These are phyloP conservation scores for Hydropotes inermis DNA, from an alignment of 2,113 vertebrate genomes.

Conservation along the genomic window DNA sequence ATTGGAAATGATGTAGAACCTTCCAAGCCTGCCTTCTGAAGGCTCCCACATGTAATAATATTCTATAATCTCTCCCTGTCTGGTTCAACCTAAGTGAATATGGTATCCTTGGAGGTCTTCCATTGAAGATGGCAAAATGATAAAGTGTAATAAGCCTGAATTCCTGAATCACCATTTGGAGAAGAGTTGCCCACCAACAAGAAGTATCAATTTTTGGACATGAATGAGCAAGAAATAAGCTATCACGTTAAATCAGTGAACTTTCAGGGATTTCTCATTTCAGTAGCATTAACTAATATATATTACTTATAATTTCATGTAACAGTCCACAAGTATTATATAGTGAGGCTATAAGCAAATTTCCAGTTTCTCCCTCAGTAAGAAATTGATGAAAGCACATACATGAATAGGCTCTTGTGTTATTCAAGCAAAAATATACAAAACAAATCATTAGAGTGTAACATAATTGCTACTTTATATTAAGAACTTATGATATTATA, in stretches of 20 bases:
- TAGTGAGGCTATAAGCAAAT: neutral
- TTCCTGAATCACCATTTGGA: neutral
- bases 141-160: neutral
- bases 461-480: neutral
- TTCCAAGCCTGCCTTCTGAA: neutral
- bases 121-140: neutral
- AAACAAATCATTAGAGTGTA: neutral
- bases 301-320: neutral
- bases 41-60: neutral
- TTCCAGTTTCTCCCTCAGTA: neutral
- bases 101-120: neutral
- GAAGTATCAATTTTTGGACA: neutral
- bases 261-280: neutral
- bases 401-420: neutral
- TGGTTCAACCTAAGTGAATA: neutral
- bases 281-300: neutral
- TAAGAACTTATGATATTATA: neutral
- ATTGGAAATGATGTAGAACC: neutral
- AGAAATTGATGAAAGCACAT: neutral
- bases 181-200: neutral
- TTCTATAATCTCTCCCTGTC: neutral
- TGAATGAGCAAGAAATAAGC: neutral
- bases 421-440: neutral
- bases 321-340: neutral
- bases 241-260: neutral